Base-by-base conservation (phyloP, 2,888 invertebrate genomes). In the Nomada ferruginata region DNA sequence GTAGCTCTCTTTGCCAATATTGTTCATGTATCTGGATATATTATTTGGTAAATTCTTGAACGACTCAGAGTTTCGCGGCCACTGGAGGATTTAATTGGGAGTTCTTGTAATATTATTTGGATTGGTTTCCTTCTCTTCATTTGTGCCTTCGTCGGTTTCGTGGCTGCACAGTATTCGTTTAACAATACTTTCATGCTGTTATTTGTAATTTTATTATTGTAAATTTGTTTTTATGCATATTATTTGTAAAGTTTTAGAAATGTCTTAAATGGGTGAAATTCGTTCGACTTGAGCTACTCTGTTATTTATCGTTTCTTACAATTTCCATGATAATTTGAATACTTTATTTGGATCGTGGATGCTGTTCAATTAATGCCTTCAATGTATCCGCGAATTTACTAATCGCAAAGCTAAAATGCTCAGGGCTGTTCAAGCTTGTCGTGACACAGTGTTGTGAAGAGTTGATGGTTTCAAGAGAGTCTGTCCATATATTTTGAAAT, bases 401-500 rank as follows among this genome's bases (percentile, higher is more conserved):
- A 53, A 23, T 60, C 18, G 29, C 23, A 57, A 72, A 42, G 52
- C 79, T 75, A 82, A 78, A 80, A 71, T 64, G 87, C 85, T 88
- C 88, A 87, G 88, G 77, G 91, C 91, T 90, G 86, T 90, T 90
- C 82, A 87, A 90, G 91, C 92, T 92, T 91, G 84, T 87, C 85
- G 86, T 91, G 88, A 88, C 85, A 87, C 23, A 52, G 79, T 78
- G 79, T 78, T 79, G 79, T 70, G 70, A 65, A 78, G 64, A 70
- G 26, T 60, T 60, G 10, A 53, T 60, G 79, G 52, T 53, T 53
- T 11, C 15, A 47, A 18, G 20, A 53, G 23, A 64, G 13, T 53
- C 36, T 1, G 9, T 26, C 26, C 9, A 26, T 57, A 47, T 42
- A 44, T 55, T 71, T 64, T 36, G 26, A 5, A 57, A 63, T 29